Conservation (phyloP, 2,797 vertebrate genomes). For the Perodicticus potto region DNA sequence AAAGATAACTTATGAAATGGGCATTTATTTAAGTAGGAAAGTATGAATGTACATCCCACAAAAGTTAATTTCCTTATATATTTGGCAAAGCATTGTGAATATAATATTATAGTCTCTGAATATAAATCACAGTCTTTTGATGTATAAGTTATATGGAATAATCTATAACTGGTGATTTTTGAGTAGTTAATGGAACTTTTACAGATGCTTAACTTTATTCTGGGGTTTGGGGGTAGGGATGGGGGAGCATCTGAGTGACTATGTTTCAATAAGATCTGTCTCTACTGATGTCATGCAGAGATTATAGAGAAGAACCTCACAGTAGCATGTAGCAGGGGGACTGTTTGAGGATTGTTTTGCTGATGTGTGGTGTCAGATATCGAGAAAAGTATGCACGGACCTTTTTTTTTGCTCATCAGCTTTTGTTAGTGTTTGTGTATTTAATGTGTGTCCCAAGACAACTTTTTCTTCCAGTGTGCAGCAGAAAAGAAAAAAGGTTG, state of each 20-base stretch:
- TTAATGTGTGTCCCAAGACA: too few species aligned
- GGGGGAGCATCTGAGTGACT: background rate
- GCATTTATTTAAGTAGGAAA: slow-evolving; percentile 52
- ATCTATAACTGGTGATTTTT: slow-evolving; percentile 55
- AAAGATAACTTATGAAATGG: background rate
- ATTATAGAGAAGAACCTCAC: background rate
- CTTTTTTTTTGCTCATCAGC: too few species aligned
- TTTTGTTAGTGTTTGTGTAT: too few species aligned
- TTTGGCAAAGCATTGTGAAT: slow-evolving; percentile 30
- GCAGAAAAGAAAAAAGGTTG: too few species aligned
- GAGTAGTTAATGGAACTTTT: slow-evolving; percentile 40
- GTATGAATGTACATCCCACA: slow-evolving; percentile 5
- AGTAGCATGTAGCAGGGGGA: too few species aligned
- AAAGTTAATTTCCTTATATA: slow-evolving; percentile 33
- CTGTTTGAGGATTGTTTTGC: too few species aligned
- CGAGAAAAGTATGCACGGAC: too few species aligned
- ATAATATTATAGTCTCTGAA: background rate
- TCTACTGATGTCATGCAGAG: background rate
- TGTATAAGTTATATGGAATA: slow-evolving; percentile 37
- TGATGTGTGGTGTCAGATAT: too few species aligned
- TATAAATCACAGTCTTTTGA: background rate
- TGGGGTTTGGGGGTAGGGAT: background rate
- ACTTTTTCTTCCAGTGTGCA: too few species aligned
- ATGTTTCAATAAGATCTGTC: background rate
- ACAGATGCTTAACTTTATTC: slow-evolving; percentile 30